A percentile compares a stretch with the other conserved stretches of the same genome.
These are phyloP conservation scores for Buphagus erythrorhynchus DNA, from an alignment of 2,797 vertebrate species.

Conservation along the genomic window DNA sequence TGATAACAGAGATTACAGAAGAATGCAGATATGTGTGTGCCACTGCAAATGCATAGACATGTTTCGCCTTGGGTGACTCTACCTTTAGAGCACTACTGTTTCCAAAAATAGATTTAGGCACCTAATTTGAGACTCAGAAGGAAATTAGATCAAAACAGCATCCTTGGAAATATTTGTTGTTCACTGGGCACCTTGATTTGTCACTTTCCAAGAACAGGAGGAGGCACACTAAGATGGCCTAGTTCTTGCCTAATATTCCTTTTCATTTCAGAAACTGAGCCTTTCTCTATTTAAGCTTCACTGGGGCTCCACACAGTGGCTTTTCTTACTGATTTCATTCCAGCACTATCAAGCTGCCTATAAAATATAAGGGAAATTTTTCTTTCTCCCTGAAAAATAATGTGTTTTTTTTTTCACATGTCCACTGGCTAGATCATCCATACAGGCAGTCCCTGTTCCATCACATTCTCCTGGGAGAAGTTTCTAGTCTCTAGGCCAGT, in stretches of 20 bases:
- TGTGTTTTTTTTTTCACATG: rapidly evolving
- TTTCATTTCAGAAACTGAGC: not conserved
- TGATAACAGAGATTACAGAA: not conserved
- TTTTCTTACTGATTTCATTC: not conserved
- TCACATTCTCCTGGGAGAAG: not conserved
- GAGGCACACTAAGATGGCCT: not conserved
- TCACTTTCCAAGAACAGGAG: not conserved
- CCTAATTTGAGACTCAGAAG: not conserved
- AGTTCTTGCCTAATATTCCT: not conserved
- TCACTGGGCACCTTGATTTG: not conserved
- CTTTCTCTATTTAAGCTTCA: not conserved
- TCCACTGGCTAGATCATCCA: not conserved
- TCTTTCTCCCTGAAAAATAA: not conserved
- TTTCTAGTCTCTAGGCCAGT: not conserved
- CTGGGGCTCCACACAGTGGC: not conserved
- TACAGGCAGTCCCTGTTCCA: not conserved
- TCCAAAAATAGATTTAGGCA: not conserved
- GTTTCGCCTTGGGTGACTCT: not conserved
- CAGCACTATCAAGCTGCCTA: not conserved
- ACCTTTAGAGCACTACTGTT: not conserved
- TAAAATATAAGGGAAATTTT: not conserved
- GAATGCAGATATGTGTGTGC: not conserved
- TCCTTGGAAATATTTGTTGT: not conserved
- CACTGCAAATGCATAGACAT: not conserved
- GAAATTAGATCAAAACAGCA: not conserved